phyloP scores from a whole-genome alignment of 2,797 vertebrate species.

The Limosa lapponica region DNA sequence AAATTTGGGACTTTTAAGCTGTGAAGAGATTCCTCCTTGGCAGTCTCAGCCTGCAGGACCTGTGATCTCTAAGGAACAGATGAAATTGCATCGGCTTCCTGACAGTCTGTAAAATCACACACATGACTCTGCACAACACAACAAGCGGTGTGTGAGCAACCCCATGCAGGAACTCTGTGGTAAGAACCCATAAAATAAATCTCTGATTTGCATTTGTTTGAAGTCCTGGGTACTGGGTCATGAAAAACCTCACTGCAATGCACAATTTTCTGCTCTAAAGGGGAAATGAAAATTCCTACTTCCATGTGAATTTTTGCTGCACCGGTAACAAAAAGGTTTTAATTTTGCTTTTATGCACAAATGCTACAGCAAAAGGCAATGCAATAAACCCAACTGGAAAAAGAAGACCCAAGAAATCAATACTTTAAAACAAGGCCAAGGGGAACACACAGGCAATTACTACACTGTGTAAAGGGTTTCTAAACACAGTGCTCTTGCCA shows the following conservation, averaged over 20 bases:
- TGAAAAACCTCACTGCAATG: not conserved
- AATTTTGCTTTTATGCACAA: not conserved
- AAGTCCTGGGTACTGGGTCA: not conserved
- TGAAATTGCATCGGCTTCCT: not conserved
- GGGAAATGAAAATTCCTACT: not conserved
- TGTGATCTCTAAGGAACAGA: not conserved
- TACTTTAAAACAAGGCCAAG: not conserved
- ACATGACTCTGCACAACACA: not conserved
- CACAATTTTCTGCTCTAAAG: not conserved
- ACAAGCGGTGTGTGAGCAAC: not conserved
- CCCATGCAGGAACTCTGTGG: not conserved
- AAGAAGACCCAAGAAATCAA: not conserved
- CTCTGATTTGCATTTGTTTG: not conserved
- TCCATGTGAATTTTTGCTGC: not conserved
- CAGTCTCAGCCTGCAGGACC: not conserved
- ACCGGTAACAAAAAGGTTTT: fast-evolving
- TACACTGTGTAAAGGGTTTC: not conserved
- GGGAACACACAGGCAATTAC: not conserved
- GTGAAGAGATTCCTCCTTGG: not conserved
- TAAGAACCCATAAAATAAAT: not conserved
- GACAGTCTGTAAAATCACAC: not conserved
- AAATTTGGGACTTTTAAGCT: not conserved
- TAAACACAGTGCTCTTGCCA: not conserved
- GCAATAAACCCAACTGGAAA: not conserved
- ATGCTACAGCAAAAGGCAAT: not conserved